Conservation (phyloP, 2,797 vertebrate genomes). For the Sebastes reedi region DNA sequence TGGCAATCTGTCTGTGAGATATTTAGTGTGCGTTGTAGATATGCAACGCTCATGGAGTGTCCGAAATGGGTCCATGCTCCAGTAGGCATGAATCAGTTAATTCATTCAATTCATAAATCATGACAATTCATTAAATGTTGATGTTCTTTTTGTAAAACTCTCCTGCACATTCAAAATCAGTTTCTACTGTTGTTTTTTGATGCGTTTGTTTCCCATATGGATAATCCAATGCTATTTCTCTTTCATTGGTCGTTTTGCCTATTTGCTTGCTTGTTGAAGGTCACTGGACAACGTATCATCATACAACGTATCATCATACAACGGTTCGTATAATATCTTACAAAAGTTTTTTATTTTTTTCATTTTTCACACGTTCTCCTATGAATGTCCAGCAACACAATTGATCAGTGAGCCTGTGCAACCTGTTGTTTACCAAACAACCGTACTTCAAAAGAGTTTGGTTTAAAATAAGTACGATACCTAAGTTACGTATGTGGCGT, state of each 20-base stretch:
- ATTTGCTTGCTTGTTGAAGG: neutral
- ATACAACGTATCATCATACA: too few species aligned
- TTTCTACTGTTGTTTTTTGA: neutral
- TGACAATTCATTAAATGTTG: conserved; percentile 3
- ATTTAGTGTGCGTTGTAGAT: neutral
- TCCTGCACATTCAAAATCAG: neutral
- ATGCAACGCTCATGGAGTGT: neutral
- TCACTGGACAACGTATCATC: neutral
- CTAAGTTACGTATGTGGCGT: neutral
- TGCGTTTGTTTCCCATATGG: neutral
- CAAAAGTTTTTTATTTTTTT: neutral
- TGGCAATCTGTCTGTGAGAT: neutral
- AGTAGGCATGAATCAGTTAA: conserved; percentile 8
- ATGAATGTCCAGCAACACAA: neutral
- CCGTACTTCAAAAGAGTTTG: too few species aligned
- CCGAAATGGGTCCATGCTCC: conserved; percentile 4
- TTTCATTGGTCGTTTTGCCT: neutral
- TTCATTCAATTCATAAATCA: neutral
- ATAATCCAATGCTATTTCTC: neutral
- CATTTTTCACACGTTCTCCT: neutral
- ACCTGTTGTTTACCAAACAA: too few species aligned
- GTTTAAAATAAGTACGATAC: too few species aligned
- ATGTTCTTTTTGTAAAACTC: neutral
- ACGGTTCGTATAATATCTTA: neutral
- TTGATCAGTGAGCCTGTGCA: neutral